Evolutionary conservation across 2,113 vertebrate genomes (phyloP), one percentile per base, ranked within the genome.

Genomic region (Phasianus colchicus): DNA sequence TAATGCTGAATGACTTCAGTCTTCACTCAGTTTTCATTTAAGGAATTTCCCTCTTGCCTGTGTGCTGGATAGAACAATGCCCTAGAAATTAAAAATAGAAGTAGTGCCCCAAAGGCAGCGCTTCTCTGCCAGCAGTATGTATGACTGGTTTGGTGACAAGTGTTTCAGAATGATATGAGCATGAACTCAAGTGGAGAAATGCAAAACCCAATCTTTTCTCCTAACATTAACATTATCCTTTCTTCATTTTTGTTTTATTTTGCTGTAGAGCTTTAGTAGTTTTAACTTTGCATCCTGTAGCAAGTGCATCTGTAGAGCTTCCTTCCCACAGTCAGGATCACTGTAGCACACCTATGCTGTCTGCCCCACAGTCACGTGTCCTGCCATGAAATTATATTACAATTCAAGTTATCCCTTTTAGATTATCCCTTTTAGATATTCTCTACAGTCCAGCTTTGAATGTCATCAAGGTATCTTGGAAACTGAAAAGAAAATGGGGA

Each of bases 51-150:
- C 66, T 54, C 43, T 88, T 7, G 52, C 75, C n/a, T 89, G 57
- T 20, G 32, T 38, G 4, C 13, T 86, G 66, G 47, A 22, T 80
- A 89, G 71, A 94, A 67, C 88, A 91, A 78, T 90, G 86, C 52
- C 76, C 94, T 94, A 94, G 94, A 95, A 94, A 95, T 75, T 90
- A 94, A 95, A 95, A 97, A 96, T 95, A 95, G 94, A 95, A 95
- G 16, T 88, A 61, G 42, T 65, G 63, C 92, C 94, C 89, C 70
- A 90, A 72, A 94, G 94, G 91, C 88, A 81, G 8, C 32, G 70
- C 81, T 57, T 95, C 72, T 92, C 85, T 96, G 93, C 85, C 83
- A 95, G 86, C 63, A 91, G 65, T 65, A 30, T 65, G 69, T 88
- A 75, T 83, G 75, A 86, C 85, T 89, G 85, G 72, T 89, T 95